These are phyloP conservation scores for Eidolon helvum DNA, from an alignment of 2,113 vertebrate species.

Conservation along the genomic window DNA sequence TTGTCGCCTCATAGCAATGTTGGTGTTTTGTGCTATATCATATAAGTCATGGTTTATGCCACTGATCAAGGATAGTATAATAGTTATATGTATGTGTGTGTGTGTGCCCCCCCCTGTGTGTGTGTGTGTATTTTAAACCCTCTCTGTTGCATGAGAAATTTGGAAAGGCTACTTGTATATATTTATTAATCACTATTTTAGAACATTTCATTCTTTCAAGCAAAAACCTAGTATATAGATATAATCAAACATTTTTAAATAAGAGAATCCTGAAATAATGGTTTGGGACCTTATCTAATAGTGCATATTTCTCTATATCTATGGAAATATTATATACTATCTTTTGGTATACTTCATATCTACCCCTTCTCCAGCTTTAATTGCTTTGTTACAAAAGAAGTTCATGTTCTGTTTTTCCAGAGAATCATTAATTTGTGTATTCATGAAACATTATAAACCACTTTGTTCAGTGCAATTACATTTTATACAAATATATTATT, in stretches of 20 bases:
- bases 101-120: no score
- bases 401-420: background rate
- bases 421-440: background rate
- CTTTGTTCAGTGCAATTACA: background rate
- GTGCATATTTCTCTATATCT: background rate
- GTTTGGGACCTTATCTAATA: background rate
- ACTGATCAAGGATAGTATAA: background rate
- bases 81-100: no score
- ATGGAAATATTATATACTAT: background rate
- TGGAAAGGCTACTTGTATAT: background rate
- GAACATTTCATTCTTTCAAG: background rate
- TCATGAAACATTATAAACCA: background rate
- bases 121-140: no score
- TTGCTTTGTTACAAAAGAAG: background rate
- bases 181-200: background rate
- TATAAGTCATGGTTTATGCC: background rate
- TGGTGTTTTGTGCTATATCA: background rate
- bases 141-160: background rate
- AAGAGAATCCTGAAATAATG: background rate
- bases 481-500: background rate
- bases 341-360: background rate
- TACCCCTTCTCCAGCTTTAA: background rate
- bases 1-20: background rate
- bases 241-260: background rate
- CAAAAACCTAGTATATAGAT: background rate